Conservation (phyloP, 2,113 vertebrate species). For the Montifringilla adamsi region DNA sequence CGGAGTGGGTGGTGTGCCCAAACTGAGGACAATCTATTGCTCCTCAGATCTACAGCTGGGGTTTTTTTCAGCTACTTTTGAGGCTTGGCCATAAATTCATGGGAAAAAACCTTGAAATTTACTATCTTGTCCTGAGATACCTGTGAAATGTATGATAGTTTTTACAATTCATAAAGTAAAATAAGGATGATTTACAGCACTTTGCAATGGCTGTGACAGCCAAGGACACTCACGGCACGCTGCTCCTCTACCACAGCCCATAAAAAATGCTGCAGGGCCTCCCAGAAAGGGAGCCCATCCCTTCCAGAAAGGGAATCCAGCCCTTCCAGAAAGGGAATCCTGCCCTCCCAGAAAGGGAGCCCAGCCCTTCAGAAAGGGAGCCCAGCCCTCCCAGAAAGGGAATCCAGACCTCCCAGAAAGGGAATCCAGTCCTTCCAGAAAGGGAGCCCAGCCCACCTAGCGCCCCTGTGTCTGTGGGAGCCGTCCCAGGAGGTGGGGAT, state of each 20-base stretch:
- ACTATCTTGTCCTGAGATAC: conserved; percentile 48
- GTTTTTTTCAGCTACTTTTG: not conserved
- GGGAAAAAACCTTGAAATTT: conserved; percentile 14
- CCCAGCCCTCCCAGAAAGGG: not conserved
- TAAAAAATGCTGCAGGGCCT: not conserved
- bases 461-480: not conserved
- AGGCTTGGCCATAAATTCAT: conserved; percentile 23
- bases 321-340: not conserved
- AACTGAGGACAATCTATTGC: not conserved
- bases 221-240: not conserved
- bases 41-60: not conserved
- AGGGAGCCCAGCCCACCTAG: not conserved
- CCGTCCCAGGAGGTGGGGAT: fast-evolving
- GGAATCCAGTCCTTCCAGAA: not conserved
- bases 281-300: not conserved
- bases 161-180: conserved; percentile 64
- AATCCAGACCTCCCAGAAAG: not conserved
- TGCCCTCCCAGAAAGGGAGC: not conserved
- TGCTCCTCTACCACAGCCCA: not conserved
- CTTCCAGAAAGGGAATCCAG: not conserved
- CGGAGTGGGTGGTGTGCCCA: not conserved
- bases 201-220: conserved; percentile 11
- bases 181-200: conserved; percentile 28
- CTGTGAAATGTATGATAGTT: conserved; percentile 49
- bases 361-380: not conserved